Base-by-base conservation (phyloP, 2,797 vertebrate genomes). In the Sphenodon punctatus region DNA sequence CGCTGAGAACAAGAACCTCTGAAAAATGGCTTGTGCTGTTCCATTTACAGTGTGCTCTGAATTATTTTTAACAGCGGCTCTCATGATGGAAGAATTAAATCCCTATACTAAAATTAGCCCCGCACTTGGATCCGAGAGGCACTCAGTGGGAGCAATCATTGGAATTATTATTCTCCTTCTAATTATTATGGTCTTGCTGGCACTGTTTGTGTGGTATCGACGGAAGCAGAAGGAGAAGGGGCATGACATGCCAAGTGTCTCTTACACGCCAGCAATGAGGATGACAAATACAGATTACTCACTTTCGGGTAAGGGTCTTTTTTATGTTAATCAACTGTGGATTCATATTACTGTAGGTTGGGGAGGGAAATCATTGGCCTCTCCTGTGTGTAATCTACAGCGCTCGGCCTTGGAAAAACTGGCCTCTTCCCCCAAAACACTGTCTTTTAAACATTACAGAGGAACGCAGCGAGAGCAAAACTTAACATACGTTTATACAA, bases 41-140 rank as follows among this genome's bases (percentile, higher is more conserved):
- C 87, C 25, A 85, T 90, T 94, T 88, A 93, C 86, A 55, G 80
- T 89, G 63, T 92, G 85, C 91, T 93, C 85, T 91, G 91, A 94
- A 91, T 94, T 94, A 87, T 88, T 93, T 94, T 93, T 88, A 93
- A 39, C 95, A 99, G 98, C 98, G 86, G 98, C 98, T 94, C 96
- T 99, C 89, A 98, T 99, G 97, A 99, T 99, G 99, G 98, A 99
- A 91, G 98, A 99, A 96, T 96, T 99, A 92, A 99, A 99, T 92
- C 98, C 99, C 42, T 99, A 99, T 95, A 99, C 98, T 88, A 99
- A 99, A 96, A 99, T 99, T 95, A 98, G 98, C 87, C 98, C 98
- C 1, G 98, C 99, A 12, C 94, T 97, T 89, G 97, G 97, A 83
- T 97, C 97, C 1, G 99, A 98, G 94, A 97, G 97, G 49, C 98